phyloP scores from a whole-genome alignment of 1,140 invertebrate genomes.

The Globodera ellingtonae region DNA sequence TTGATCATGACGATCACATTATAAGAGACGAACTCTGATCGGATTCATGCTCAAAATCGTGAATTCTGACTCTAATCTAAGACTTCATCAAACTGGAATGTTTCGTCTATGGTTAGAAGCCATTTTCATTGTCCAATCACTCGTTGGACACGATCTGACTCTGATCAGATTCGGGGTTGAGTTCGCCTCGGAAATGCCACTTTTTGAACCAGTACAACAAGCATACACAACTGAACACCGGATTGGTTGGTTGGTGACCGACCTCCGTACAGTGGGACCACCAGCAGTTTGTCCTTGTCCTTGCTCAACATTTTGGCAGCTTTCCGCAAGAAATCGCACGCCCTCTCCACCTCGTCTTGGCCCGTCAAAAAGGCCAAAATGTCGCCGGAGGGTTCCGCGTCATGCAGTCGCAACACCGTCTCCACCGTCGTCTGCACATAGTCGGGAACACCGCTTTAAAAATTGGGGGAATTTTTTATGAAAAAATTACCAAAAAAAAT shows the following conservation, averaged over 20 bases:
- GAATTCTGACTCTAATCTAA: too few species aligned
- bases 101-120: too few species aligned
- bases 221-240: too few species aligned
- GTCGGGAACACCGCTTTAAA: conserved; percentile 53
- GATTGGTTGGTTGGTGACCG: conserved; percentile 76
- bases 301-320: conserved; percentile 69
- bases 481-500: not conserved
- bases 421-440: conserved; percentile 77
- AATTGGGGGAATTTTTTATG: not conserved
- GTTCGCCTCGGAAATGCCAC: too few species aligned
- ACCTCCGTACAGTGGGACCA: conserved; percentile 90
- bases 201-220: too few species aligned
- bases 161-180: too few species aligned
- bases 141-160: too few species aligned
- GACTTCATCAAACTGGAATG: too few species aligned
- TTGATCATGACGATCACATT: too few species aligned
- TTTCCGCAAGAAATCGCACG: conserved; percentile 67
- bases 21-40: too few species aligned
- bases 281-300: conserved; percentile 75
- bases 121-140: too few species aligned
- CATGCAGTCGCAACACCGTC: conserved; percentile 85
- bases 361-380: conserved; percentile 91
- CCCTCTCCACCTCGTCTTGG: conserved; percentile 79
- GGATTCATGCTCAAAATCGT: too few species aligned
- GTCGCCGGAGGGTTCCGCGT: conserved; percentile 78